phyloP scores from a whole-genome alignment of 2,113 vertebrate genomes.

The Protobothrops mucrosquamatus region DNA sequence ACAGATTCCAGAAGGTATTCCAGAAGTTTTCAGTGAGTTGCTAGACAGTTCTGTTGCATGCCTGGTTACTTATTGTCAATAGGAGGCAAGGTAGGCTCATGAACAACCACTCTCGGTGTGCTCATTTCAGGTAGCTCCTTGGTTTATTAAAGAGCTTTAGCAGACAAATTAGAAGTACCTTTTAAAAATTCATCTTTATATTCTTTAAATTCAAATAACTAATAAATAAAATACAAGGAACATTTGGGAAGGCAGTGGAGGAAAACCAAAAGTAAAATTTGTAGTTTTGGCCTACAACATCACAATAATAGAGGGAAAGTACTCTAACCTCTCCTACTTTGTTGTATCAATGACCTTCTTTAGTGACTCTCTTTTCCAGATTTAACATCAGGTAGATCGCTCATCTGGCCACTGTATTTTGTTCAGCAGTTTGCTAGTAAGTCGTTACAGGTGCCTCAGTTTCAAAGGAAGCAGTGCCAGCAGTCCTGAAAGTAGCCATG shows the following conservation, averaged over 20 bases:
- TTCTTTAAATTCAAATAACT: neutral
- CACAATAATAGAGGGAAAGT: neutral
- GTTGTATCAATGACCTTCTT: neutral
- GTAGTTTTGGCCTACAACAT: neutral
- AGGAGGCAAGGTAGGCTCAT: neutral
- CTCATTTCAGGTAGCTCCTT: neutral
- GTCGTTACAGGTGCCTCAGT: neutral
- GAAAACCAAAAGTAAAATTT: neutral
- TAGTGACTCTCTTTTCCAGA: neutral
- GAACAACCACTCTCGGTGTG: neutral
- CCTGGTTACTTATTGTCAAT: neutral
- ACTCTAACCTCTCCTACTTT: neutral
- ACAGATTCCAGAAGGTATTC: neutral
- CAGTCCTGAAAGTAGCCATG: neutral
- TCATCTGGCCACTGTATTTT: neutral
- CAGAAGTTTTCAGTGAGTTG: neutral
- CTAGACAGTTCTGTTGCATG: neutral
- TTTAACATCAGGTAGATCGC: neutral
- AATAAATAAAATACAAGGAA: neutral
- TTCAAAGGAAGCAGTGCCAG: neutral
- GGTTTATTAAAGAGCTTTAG: neutral
- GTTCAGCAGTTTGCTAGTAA: neutral
- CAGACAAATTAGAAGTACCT: neutral
- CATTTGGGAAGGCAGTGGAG: neutral
- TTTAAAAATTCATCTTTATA: neutral